Evolutionary conservation across 2,113 vertebrate genomes (phyloP).

Genomic region (Hemiscyllium ocellatum): DNA sequence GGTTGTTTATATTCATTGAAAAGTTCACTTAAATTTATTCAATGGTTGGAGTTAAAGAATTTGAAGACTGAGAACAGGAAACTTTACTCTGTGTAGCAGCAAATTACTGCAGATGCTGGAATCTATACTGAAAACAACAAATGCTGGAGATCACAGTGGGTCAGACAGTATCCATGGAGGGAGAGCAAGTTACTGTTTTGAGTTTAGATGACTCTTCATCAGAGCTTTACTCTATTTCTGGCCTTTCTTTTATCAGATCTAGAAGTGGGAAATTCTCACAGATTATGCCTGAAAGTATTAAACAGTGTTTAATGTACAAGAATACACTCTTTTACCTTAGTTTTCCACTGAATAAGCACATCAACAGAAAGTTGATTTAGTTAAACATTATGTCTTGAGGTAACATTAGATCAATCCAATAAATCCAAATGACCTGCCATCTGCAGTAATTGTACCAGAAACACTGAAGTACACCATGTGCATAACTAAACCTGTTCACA

Average conservation of each 20-base stretch:
- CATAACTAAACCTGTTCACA: not conserved
- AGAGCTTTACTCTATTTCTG: not conserved
- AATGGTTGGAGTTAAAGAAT: not conserved
- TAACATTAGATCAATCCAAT: not conserved
- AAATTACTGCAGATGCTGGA: no score
- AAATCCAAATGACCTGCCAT: slow-evolving; percentile 12
- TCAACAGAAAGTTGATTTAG: not conserved
- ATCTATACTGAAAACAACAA: no score
- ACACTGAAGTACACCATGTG: slow-evolving; percentile 9
- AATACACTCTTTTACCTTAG: not conserved
- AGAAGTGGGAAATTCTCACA: not conserved
- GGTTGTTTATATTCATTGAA: not conserved
- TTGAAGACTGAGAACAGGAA: not conserved
- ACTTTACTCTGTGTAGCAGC: not conserved
- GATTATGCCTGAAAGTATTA: not conserved
- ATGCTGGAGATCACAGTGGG: no score
- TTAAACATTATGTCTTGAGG: not conserved
- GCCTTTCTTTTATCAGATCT: not conserved
- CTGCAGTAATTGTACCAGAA: not conserved
- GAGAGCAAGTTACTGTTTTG: no score
- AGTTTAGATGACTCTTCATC: no score
- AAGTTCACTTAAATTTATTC: not conserved
- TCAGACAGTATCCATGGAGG: no score
- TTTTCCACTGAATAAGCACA: not conserved
- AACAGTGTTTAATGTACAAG: not conserved